phyloP scores from a whole-genome alignment of 2,113 vertebrate species.

The Henicopernis longicauda region DNA sequence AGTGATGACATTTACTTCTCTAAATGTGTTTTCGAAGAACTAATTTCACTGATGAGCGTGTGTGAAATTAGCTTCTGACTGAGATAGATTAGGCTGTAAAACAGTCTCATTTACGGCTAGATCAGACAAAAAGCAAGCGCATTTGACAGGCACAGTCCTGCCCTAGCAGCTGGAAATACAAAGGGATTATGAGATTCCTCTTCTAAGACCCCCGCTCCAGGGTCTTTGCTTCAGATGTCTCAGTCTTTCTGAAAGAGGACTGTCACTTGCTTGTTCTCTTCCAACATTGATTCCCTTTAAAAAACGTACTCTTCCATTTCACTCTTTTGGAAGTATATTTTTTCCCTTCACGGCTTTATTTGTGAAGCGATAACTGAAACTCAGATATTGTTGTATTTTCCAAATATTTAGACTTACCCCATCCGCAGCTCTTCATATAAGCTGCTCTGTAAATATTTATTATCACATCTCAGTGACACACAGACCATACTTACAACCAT shows the following conservation, averaged over 20 bases:
- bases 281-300: background rate
- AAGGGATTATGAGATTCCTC: background rate
- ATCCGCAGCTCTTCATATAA: background rate
- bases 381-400: background rate
- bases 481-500: background rate
- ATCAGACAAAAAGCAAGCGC: background rate
- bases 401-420: background rate
- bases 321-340: background rate
- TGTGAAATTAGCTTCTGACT: conserved; percentile 48
- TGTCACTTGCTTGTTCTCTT: background rate
- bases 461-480: background rate
- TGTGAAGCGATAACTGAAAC: background rate
- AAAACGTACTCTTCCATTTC: background rate
- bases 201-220: background rate
- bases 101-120: conserved; percentile 9
- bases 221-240: background rate
- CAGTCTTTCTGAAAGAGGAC: background rate
- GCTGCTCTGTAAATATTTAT: background rate
- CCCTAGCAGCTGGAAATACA: background rate
- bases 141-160: background rate
- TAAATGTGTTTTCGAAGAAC: conserved; percentile 36
- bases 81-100: conserved; percentile 36
- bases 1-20: conserved; percentile 15
- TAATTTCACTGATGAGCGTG: conserved; percentile 37
- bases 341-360: background rate